Percentiles rank a stretch among this genome's conserved stretches.
phyloP scores from a whole-genome alignment of 2,113 vertebrate species.

The Chlorocebus sabaeus region DNA sequence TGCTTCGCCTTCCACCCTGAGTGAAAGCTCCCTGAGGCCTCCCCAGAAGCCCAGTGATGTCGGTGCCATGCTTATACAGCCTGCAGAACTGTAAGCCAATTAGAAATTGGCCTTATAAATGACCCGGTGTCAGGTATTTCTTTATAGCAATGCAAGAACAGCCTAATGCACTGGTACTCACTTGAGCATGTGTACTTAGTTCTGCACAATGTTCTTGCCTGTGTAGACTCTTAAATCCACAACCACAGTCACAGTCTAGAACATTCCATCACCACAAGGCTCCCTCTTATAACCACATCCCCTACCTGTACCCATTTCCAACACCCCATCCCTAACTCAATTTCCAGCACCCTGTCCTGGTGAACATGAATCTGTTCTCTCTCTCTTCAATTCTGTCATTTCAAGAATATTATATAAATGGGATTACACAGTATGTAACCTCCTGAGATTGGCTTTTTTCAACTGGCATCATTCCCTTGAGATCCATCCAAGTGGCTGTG shows the following conservation, averaged over 20 bases:
- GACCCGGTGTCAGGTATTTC: no score
- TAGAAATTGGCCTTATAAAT: no score
- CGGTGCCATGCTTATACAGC: no score
- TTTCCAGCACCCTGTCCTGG: accelerated
- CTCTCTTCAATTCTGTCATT: neutral
- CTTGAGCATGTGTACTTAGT: accelerated
- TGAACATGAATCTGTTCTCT: accelerated
- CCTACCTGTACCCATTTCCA: neutral
- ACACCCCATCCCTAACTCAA: neutral
- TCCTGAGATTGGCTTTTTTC: neutral
- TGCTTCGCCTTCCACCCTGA: no score
- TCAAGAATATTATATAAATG: accelerated
- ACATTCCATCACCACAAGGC: accelerated
- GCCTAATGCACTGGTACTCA: no score
- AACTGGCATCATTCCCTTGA: accelerated
- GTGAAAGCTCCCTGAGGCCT: no score
- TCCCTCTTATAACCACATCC: neutral
- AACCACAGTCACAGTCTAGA: accelerated
- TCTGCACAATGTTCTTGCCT: accelerated
- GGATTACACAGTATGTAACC: accelerated
- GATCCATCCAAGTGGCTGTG: accelerated
- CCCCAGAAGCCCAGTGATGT: no score
- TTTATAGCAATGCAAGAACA: no score
- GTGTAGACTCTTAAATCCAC: accelerated
- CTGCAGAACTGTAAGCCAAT: no score